Conservation (phyloP, 2,113 vertebrate genomes). For the Sphyrna mokarran region DNA sequence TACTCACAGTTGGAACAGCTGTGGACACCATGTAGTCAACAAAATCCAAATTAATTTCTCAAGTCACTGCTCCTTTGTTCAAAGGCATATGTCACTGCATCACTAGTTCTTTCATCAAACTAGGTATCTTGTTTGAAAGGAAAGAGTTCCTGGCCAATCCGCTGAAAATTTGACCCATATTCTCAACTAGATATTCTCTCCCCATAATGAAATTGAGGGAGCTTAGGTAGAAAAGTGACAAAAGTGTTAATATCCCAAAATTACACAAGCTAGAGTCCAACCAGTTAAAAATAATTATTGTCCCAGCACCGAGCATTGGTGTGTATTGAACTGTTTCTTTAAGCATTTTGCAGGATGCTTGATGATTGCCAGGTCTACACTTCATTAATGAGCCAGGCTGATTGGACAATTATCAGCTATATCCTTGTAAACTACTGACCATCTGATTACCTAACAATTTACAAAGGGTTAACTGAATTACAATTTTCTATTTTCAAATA, state of each 20-base stretch:
- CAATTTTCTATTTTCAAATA: background rate
- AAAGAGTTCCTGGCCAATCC: background rate
- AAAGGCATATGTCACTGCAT: background rate
- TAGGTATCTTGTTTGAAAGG: background rate
- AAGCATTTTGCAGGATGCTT: background rate
- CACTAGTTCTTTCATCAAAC: background rate
- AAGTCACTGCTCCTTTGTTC: background rate
- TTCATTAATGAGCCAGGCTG: background rate
- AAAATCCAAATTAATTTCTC: slow-evolving; percentile 12
- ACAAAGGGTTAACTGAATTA: background rate
- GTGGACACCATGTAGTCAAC: background rate
- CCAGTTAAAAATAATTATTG: background rate
- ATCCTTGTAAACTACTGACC: background rate
- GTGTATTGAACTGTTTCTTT: background rate
- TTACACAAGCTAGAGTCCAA: background rate
- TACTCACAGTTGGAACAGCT: background rate
- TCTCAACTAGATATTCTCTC: background rate
- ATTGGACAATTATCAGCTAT: background rate
- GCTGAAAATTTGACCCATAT: background rate
- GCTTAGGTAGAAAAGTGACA: background rate
- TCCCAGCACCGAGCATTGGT: background rate
- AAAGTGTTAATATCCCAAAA: background rate
- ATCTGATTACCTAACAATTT: background rate
- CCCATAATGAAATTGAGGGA: background rate
- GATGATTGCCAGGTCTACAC: background rate